Base-by-base conservation (phyloP, 2,113 vertebrate species). In the Lepisosteus osseus region DNA sequence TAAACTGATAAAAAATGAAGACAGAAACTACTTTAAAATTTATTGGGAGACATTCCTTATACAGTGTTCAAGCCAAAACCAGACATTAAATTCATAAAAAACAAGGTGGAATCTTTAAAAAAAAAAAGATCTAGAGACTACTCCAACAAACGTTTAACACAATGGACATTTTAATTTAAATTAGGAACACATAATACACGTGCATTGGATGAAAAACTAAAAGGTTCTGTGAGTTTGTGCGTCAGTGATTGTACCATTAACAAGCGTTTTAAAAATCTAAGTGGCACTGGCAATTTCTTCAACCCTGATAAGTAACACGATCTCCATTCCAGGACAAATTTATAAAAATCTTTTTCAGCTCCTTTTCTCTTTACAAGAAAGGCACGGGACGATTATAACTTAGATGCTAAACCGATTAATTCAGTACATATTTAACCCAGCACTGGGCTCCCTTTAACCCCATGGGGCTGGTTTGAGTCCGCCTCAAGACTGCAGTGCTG, bases 401-500 rank as follows among this genome's bases (percentile, higher is more conserved):
- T n/a, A 70, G 2, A 59, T 42, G 8, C 29, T 29, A 29, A 29
- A 29, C 29, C 29, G 29, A 29, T 29, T 29, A 29, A 29, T 29
- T 29, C 40, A 40, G 15, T 6, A 64, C 5, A 64, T 40, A 64
- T 17, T 29, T 29, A 64, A 64, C 17, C 73, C 57, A 40, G 42
- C 47, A 44, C 65, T 68, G 13, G 80, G 82, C 77, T 86, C 80
- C 82, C 69, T 84, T 82, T 85, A 2, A 43, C 68, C 78, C 83
- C 69, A 51, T 72, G 67, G 79, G 54, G 70, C 47, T 51, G 67
- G 40, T 68, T 61, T 13, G 12, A 55, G 13, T 3, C 1, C 54
- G 13, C 44, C 69, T 91, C 80, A 90, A 76, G 85, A 85, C 72
- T 91, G 77, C 2, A 65, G 54, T 45, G 75, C 13, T 11, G 29